Evolutionary conservation across 2,113 vertebrate genomes (phyloP).

Genomic region (Carettochelys insculpta): DNA sequence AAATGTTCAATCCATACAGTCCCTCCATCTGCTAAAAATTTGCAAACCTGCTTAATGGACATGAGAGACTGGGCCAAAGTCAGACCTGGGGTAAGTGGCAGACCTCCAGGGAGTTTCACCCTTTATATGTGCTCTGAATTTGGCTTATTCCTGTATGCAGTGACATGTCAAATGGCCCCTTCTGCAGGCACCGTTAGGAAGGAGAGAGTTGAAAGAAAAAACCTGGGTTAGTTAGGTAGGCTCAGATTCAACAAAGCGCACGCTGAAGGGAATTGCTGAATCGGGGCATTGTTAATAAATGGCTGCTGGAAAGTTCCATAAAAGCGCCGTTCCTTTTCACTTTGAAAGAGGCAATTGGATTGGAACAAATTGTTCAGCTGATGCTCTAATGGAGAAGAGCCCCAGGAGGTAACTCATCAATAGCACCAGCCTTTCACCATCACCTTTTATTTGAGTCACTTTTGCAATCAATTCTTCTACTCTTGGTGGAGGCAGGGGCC

Average conservation of each 20-base stretch:
- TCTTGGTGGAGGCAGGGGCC: not conserved
- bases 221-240: not conserved
- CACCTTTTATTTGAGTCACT: not conserved
- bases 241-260: not conserved
- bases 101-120: not conserved
- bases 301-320: not conserved
- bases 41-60: not conserved
- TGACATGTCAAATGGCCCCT: not conserved
- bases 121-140: not conserved
- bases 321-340: not conserved
- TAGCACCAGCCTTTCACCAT: not conserved
- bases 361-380: rapidly evolving
- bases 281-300: not conserved
- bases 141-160: not conserved
- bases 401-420: not conserved
- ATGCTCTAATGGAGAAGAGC: not conserved
- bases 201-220: not conserved
- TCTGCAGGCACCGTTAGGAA: not conserved
- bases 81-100: rapidly evolving
- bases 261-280: not conserved
- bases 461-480: not conserved
- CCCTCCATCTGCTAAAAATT: not conserved
- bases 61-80: not conserved
- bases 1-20: not conserved
- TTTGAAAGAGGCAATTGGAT: not conserved